phyloP scores from a whole-genome alignment of 2,797 vertebrate genomes.

The Podarcis lilfordi region DNA sequence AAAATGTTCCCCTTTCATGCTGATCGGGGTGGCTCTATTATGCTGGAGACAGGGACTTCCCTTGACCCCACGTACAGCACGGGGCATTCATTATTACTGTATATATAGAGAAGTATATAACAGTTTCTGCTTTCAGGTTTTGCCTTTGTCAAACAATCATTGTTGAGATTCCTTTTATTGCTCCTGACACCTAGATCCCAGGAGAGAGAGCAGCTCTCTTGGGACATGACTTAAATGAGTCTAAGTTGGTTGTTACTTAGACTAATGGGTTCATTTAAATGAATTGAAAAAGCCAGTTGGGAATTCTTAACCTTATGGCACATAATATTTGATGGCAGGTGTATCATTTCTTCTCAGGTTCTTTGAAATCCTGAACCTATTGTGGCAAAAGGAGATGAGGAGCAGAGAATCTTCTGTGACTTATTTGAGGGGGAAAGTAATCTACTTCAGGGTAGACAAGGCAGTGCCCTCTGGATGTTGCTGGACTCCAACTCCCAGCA shows the following conservation, averaged over 20 bases:
- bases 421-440: not conserved
- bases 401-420: not conserved
- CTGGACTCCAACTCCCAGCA: no score
- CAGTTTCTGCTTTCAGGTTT: not conserved
- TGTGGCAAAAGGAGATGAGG: slow-evolving; percentile 26
- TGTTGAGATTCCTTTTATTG: slow-evolving; percentile 29
- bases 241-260: slow-evolving; percentile 56
- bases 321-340: not conserved
- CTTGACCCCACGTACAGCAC: no score
- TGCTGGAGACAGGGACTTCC: no score
- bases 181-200: slow-evolving; percentile 41
- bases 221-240: slow-evolving; percentile 35
- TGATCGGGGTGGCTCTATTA: no score
- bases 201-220: slow-evolving; percentile 52
- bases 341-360: slow-evolving; percentile 32
- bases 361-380: slow-evolving; percentile 23
- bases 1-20: no score
- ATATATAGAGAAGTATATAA: not conserved
- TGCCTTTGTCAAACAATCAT: not conserved
- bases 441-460: no score
- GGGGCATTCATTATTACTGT: no score
- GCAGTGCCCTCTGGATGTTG: no score
- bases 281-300: slow-evolving; percentile 28
- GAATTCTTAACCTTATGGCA: not conserved
- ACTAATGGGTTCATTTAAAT: slow-evolving; percentile 66